A percentile compares a stretch with the other conserved stretches of the same genome.
Conservation (phyloP, 2,888 invertebrate genomes). For the Tetragonisca angustula region DNA sequence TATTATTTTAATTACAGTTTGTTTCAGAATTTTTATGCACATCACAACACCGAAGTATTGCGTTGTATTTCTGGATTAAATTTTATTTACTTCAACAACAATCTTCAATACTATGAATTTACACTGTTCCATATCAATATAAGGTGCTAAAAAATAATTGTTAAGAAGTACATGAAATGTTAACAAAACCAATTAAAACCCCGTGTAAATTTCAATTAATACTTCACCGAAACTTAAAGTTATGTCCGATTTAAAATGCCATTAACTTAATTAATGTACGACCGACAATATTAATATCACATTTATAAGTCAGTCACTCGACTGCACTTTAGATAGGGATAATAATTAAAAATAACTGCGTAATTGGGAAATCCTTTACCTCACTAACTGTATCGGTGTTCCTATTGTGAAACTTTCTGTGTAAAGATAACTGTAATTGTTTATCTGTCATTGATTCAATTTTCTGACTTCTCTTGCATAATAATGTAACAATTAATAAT, state of each 20-base stretch:
- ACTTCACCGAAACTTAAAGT: not conserved
- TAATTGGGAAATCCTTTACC: conserved; percentile 10
- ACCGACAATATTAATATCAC: conserved; percentile 5
- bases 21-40: too few relatives aligned
- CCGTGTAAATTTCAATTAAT: not conserved
- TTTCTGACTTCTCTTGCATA: not conserved
- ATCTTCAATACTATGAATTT: too few relatives aligned
- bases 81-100: too few relatives aligned
- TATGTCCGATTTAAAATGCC: not conserved
- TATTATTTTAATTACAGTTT: too few relatives aligned
- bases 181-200: not conserved
- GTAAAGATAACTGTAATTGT: not conserved
- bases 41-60: too few relatives aligned
- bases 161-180: not conserved
- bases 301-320: not conserved
- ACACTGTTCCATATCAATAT: not conserved
- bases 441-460: not conserved
- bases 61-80: too few relatives aligned
- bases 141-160: not conserved
- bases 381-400: not conserved
- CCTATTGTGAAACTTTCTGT: not conserved
- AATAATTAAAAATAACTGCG: conserved; percentile 15
- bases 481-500: too few relatives aligned
- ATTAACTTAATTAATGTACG: conserved; percentile 1
- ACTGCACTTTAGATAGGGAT: not conserved